phyloP scores from a whole-genome alignment of 1,140 invertebrate genomes.

The Drosophila pseudoobscura region DNA sequence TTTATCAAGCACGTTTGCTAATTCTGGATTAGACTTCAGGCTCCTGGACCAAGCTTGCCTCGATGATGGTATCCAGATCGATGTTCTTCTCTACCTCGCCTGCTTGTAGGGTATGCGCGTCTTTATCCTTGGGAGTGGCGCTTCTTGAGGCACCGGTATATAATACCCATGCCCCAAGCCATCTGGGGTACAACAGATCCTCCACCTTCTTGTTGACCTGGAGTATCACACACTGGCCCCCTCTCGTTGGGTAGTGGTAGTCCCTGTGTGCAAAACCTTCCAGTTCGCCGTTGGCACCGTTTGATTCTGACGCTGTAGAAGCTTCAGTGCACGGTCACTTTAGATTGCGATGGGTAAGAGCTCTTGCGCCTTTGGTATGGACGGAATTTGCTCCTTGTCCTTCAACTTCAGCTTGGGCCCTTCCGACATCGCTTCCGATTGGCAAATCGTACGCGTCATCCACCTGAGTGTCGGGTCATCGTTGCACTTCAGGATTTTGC shows the following conservation, averaged over 20 bases:
- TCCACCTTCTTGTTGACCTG: not conserved
- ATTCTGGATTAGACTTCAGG: too few species aligned
- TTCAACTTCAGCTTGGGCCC: not conserved
- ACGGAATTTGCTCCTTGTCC: not conserved
- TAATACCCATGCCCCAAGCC: constrained; percentile 5
- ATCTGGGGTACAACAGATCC: constrained; percentile 13
- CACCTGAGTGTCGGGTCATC: not conserved
- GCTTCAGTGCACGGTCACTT: not conserved
- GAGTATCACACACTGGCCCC: not conserved
- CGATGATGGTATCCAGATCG: too few species aligned
- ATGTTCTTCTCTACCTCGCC: too few species aligned
- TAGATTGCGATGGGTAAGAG: not conserved
- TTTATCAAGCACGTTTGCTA: too few species aligned
- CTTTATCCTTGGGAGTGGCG: not conserved
- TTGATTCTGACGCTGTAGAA: not conserved
- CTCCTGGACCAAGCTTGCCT: too few species aligned
- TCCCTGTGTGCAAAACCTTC: not conserved
- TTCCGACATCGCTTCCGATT: not conserved
- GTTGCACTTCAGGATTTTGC: not conserved
- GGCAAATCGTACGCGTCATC: not conserved
- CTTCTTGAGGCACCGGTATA: constrained; percentile 8
- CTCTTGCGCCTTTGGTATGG: not conserved
- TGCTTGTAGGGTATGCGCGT: too few species aligned
- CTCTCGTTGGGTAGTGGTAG: not conserved
- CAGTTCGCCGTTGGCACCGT: not conserved